Base-by-base conservation (phyloP, 2,113 vertebrate species). In the Leptosomus discolor region DNA sequence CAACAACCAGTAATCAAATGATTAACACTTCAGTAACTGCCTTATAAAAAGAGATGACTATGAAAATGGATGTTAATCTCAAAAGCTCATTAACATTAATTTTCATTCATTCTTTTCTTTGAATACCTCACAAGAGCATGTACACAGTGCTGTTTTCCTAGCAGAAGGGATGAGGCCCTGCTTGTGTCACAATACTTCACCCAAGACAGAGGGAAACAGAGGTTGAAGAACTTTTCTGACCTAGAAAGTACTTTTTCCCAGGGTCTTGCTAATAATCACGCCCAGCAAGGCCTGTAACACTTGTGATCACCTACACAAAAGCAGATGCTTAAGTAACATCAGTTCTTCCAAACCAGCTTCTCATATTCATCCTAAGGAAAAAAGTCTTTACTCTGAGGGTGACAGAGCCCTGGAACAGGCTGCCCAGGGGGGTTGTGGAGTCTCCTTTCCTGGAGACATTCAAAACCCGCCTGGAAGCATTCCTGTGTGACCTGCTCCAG, bases 11-110 rank as follows among this genome's bases (percentile, higher is more conserved):
- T 94, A 92, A 90, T 91, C 85, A 80, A 94, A 94, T 91, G 54
- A 97, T 92, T 92, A 94, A 96, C 95, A 95, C 86, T 83, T 73
- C 89, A 68, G 77, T 90, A 92, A 69, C 86, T 36, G 70, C 83
- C 93, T 90, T 75, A 68, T 19, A 58, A 86, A 96, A 96, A 80
- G 74, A 78, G 51, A 88, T 30, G 7, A 36, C 71, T 69, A 56
- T 15, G 67, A 88, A 85, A 92, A 92, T 50, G 64, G 12, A 8
- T 5, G 57, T 45, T 50, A 56, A 68, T 15, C 54, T 86, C 70
- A 61, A 83, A 79, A 84, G 86, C 91, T 94, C 88, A 60, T 90
- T 81, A 60, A 16, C 69, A 39, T 30, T 75, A 56, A 85, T 85
- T 88, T 84, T 26, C 65, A 41, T 51, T 54, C 65, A 90, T 32